phyloP scores from a whole-genome alignment of 2,113 vertebrate species.

The Paradoxurus hermaphroditus region DNA sequence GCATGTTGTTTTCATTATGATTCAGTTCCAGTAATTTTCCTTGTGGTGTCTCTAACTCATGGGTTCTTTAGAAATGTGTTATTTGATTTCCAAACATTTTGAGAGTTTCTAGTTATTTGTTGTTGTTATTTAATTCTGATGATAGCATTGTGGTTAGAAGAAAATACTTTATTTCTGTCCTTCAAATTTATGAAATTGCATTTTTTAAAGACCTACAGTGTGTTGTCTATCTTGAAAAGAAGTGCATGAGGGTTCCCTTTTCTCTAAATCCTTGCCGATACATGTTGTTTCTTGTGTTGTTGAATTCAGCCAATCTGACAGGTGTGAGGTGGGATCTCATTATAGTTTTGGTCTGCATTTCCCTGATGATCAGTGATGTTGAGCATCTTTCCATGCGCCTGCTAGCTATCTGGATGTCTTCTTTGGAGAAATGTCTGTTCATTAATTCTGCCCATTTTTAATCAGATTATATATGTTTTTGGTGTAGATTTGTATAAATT shows the following conservation, averaged over 20 bases:
- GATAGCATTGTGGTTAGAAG: not conserved
- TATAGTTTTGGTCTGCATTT: not conserved
- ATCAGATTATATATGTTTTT: not conserved
- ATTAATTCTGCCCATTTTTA: not conserved
- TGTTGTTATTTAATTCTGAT: not conserved
- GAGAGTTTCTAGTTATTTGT: not conserved
- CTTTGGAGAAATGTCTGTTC: not conserved
- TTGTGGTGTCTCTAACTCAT: not conserved
- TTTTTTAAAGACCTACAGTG: not conserved
- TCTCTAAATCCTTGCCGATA: no score
- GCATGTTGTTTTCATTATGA: not conserved
- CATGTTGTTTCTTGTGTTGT: no score
- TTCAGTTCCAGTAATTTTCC: not conserved
- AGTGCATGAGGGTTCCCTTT: no score
- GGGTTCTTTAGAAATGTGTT: not conserved
- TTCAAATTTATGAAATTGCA: not conserved
- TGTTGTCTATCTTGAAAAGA: not conserved
- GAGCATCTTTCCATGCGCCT: not conserved
- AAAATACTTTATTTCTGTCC: not conserved
- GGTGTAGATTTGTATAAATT: not conserved
- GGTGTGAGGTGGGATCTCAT: not conserved
- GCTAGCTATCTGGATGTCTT: not conserved
- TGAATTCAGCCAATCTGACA: no score
- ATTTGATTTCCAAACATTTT: not conserved
- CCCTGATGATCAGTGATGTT: not conserved